Base-by-base conservation (phyloP, 2,113 vertebrate genomes). In the Leptodactylus fuscus region DNA sequence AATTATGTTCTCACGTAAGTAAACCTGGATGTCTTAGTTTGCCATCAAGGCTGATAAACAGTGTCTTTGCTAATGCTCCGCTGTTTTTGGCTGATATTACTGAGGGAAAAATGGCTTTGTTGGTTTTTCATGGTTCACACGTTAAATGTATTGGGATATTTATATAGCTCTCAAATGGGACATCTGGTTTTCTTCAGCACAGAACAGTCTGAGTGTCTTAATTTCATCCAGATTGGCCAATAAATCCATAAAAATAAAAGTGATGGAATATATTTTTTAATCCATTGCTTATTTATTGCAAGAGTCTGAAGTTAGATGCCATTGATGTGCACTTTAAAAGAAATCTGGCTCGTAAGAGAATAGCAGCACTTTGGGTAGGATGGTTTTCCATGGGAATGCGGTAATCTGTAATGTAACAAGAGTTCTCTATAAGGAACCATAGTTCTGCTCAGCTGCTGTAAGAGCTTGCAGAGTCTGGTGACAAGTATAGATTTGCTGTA, bases 1-100 rank as follows among this genome's bases (percentile, higher is more conserved):
- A 99, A 99, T 95, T 99, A 99, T 0, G 98, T 99, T 12, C 97
- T 99, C 89, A 99, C 98, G 98, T 99, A 92, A 98, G 98, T 97
- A 81, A 85, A 34, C 13, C 5, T 27, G 34, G 65, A 8, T 6
- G 32, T 62, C 34, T 20, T 29, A 2, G 6, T 74, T 74, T 41
- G 62, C n/a, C 34, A 60, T 76, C 12, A 29, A 13, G 10, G 16
- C 36, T 32, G 32, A 27, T 41, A 55, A 73, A 55, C 51, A 60
- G 44, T 71, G 32, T 58, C 13, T 11, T 51, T 70, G 62, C 29
- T 27, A 82, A 51, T 71, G 29, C 20, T 71, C 12, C 8, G 3
- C 74, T 53, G 75, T 18, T 65, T 48, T 41, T 71, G 60, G 46
- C 62, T 62, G 53, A 48, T 32, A 70, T 58, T 24, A 69, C 60